Base-by-base conservation (phyloP, 2,888 invertebrate species). In the Eledone cirrhosa region DNA sequence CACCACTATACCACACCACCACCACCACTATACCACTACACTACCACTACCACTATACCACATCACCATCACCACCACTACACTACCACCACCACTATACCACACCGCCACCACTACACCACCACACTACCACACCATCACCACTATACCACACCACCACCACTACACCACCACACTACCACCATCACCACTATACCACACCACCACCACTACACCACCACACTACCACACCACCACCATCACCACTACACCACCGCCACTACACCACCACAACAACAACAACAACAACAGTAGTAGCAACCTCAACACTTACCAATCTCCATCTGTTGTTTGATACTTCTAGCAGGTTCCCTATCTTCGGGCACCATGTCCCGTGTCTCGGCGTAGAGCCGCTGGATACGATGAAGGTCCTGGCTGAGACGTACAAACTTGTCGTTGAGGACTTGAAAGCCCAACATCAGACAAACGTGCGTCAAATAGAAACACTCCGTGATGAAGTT, bases 401-500 rank as follows among this genome's bases (percentile, higher is more conserved):
- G 93, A 53, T 93, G 94, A 85, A 96, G 88, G 80, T 93, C 92
- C 80, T 93, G 93, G 86, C 94, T 95, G 83, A 92, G 88, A 86
- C 91, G 91, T 31, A 91, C 83, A 78, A 93, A 89, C 83, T 92
- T 92, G 86, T 92, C 92, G 80, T 92, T 88, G 22, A 92, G 90
- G 48, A 88, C 87, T 78, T 90, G 89, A 82, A 91, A 91, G 0
- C 95, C 94, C 78, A 97, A 92, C 89, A 96, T 95, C 78, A 97
- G 93, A 77, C 96, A 94, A 87, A 94, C 94, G 89, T 98, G 97
- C 0, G 96, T 95, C 92, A 97, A 93, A 91, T 94, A 97, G 90
- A 97, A 98, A 87, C 96, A 95, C 89, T 97, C 97, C 0, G 96
- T 97, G 22, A 96, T 94, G 90, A 98, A 98, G 78, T 81, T 86